Evolutionary conservation across 92 coral and sea anemone species (phyloP), one percentile per base, ranked within the genome.

Genomic region (Epizoanthus illoricatus): DNA sequence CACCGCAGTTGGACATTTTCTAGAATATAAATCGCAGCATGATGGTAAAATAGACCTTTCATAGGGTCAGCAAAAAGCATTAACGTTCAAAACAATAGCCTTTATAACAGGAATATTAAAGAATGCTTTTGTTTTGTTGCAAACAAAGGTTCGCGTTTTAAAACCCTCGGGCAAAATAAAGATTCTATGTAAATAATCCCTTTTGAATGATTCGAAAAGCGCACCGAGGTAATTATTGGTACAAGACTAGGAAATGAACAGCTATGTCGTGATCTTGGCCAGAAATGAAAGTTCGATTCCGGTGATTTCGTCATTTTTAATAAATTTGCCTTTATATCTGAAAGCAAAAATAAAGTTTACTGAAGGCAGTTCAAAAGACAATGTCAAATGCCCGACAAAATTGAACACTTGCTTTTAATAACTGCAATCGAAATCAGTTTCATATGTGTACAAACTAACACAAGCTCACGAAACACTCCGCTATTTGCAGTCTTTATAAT

Each of bases 401-500:
- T 21, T 58, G 17, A 43, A 75, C 36, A 75, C 42, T 24, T 21
- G 21, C 39, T 78, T 78, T 78, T 42, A 78, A 78, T 60, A 41
- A 42, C 45, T 47, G 55, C 28, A 78, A 28, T 41, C 54, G 71
- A 21, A 41, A 54, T 41, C 49, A n/a, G 82, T 78, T 78, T 62
- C 58, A 70, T 57, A 75, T 36, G 42, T 15, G 65, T 58, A 18
- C 49, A 89, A 87, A 87, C 88, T 80, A 87, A 84, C 91, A 80
- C 13, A 56, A 60, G 47, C 76, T 75, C 84, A 36, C 80, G 67
- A 72, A 79, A 80, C 58, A 84, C 85, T 68, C 89, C 66, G 81
- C 86, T 90, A 81, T 90, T 90, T 90, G 76, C 91, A 58, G 58
- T 65, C 75, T 65, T 85, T n/a, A n/a, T n/a, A 87, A 81, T 87